Conservation (phyloP, 2,888 invertebrate species). For the Escarpia spicata region DNA sequence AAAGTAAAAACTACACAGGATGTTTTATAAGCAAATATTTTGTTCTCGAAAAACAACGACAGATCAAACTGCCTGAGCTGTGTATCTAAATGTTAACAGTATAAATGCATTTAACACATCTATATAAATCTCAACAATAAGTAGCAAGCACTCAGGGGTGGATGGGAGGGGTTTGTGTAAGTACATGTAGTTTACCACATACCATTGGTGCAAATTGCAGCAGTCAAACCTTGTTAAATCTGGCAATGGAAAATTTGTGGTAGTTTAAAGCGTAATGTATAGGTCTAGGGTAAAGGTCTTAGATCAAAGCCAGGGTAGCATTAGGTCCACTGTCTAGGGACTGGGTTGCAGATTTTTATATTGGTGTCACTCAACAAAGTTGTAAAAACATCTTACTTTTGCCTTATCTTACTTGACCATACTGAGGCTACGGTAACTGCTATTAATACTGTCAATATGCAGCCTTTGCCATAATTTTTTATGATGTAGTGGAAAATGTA, state of each 20-base stretch:
- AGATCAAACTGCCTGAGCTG: background rate
- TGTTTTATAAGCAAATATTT: background rate
- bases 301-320: background rate
- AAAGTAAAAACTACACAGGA: too few species aligned
- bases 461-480: background rate
- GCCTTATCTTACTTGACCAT: background rate
- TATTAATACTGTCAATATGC: background rate
- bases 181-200: background rate
- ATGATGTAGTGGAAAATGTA: background rate
- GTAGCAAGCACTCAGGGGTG: background rate
- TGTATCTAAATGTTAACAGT: too few species aligned
- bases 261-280: background rate
- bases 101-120: background rate
- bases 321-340: background rate
- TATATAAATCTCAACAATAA: background rate
- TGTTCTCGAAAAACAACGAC: background rate
- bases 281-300: background rate
- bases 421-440: background rate
- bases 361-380: background rate
- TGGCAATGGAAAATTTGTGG: background rate
- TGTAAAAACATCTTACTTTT: background rate
- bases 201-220: background rate
- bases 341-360: background rate
- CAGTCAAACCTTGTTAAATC: constrained; percentile 6
- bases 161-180: background rate